Conservation (phyloP, 2,888 invertebrate species). For the Autographa gamma region DNA sequence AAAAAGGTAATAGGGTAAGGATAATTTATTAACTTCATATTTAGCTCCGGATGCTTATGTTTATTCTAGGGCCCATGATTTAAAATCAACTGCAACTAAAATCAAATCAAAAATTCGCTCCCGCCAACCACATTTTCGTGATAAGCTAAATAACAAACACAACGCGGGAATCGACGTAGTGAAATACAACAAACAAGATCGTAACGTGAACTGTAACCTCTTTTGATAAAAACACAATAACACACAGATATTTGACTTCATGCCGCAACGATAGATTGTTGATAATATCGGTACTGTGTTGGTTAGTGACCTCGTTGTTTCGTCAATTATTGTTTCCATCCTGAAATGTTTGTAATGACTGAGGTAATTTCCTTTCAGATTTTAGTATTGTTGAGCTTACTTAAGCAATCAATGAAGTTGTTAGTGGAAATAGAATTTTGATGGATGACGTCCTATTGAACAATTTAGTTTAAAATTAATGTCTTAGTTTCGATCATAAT, state of each 20-base stretch:
- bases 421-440: not conserved
- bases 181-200: slow-evolving; percentile 31
- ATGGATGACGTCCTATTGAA: not conserved
- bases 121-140: slow-evolving; percentile 9
- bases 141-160: slow-evolving; percentile 8
- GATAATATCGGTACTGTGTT: slow-evolving; percentile 19
- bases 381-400: slow-evolving; percentile 4
- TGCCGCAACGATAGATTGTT: slow-evolving; percentile 13
- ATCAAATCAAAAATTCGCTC: too few species aligned
- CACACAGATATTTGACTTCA: slow-evolving; percentile 37
- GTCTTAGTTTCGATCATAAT: too few species aligned
- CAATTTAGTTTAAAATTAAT: too few species aligned
- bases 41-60: not conserved
- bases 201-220: slow-evolving; percentile 42
- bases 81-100: not conserved
- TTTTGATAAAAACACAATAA: slow-evolving; percentile 42
- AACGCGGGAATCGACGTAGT: slow-evolving; percentile 11
- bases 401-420: not conserved
- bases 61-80: not conserved
- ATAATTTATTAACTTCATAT: not conserved
- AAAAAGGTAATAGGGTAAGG: too few species aligned
- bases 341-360: slow-evolving; percentile 24
- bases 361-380: slow-evolving; percentile 24
- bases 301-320: slow-evolving; percentile 37
- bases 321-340: slow-evolving; percentile 36